These are phyloP conservation scores for Garrulus glandarius DNA, from an alignment of 2,797 vertebrate genomes.

Conservation along the genomic window DNA sequence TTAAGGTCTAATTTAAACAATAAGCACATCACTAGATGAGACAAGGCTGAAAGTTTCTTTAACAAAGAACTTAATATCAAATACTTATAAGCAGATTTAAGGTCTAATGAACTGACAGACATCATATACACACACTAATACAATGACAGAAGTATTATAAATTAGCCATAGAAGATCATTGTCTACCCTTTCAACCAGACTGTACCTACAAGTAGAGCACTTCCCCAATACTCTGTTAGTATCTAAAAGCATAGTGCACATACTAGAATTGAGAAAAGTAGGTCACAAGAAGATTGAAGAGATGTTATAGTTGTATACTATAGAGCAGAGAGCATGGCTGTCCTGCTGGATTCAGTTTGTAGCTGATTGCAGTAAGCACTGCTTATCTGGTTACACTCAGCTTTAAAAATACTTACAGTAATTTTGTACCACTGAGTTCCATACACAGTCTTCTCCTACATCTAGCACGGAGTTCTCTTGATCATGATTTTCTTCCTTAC, in stretches of 20 bases:
- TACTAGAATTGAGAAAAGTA: not conserved
- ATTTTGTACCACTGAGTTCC: not conserved
- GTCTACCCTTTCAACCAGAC: not conserved
- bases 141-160: slow-evolving; percentile 4
- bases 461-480: not conserved
- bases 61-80: slow-evolving; percentile 55
- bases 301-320: not conserved
- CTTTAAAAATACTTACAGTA: not conserved
- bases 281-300: not conserved
- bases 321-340: not conserved
- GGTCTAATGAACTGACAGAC: slow-evolving; percentile 62
- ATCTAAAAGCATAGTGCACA: not conserved
- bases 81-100: slow-evolving; percentile 64
- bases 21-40: slow-evolving; percentile 35
- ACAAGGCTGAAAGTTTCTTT: slow-evolving; percentile 53
- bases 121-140: not conserved
- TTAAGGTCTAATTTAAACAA: slow-evolving; percentile 52
- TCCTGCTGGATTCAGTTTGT: not conserved
- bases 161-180: not conserved
- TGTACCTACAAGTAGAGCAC: not conserved
- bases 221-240: not conserved
- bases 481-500: not conserved
- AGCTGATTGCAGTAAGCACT: not conserved
- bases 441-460: not conserved
- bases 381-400: not conserved